A percentile compares a stretch with the other conserved stretches of the same genome.
Evolutionary conservation across 2,888 invertebrate species (phyloP).

Genomic region (Yponomeuta cagnagella): DNA sequence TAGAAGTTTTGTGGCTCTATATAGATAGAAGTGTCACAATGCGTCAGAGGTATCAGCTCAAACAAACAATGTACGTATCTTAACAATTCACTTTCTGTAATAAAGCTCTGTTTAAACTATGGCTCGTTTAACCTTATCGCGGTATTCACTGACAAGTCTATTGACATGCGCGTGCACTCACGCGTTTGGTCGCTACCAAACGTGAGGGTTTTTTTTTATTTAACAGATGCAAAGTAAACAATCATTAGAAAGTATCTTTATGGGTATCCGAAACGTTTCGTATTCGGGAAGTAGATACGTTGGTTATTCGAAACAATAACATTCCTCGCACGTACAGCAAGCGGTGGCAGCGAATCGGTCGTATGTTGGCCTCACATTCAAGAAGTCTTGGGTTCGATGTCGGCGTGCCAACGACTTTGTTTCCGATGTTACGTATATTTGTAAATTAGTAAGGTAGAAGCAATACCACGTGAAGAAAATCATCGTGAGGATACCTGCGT

Average conservation of each 20-base stretch:
- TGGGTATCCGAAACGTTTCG: constrained; percentile 23
- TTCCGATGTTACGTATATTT: too few species aligned
- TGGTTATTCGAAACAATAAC: constrained; percentile 46
- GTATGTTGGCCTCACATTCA: too few species aligned
- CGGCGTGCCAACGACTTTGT: too few species aligned
- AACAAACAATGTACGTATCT: constrained; percentile 68
- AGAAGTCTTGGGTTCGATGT: too few species aligned
- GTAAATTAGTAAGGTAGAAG: too few species aligned
- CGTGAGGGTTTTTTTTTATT: constrained; percentile 31
- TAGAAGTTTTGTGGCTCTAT: not conserved
- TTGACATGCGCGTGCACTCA: constrained; percentile 33
- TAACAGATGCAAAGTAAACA: constrained; percentile 34
- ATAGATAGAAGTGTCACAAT: constrained; percentile 28
- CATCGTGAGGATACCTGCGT: too few species aligned
- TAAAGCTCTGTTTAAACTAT: not conserved
- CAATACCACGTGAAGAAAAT: too few species aligned
- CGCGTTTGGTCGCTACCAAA: constrained; percentile 25
- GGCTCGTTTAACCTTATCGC: constrained; percentile 8
- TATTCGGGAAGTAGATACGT: constrained; percentile 30
- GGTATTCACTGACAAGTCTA: constrained; percentile 33
- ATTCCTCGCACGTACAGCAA: constrained; percentile 33
- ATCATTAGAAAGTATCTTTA: constrained; percentile 48
- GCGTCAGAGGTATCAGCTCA: constrained; percentile 71
- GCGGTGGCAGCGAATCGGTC: too few species aligned
- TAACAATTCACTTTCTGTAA: not conserved